Percentiles rank a stretch among this genome's conserved stretches.
phyloP scores from a whole-genome alignment of 2,888 invertebrate genomes.

The Auanema freiburgensis region DNA sequence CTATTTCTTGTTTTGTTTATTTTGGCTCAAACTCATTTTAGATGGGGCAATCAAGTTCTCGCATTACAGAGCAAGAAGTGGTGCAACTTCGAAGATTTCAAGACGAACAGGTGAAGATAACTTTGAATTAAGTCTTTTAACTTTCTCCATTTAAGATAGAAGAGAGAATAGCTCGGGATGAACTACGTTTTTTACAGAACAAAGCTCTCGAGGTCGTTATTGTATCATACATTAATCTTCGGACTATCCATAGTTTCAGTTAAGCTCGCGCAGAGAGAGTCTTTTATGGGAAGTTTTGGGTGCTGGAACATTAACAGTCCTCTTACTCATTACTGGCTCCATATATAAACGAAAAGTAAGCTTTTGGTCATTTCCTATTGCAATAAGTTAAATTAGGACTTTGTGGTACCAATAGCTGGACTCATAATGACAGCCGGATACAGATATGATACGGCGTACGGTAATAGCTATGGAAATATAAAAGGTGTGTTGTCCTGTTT shows the following conservation, averaged over 20 bases:
- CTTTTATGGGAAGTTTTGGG: conserved; percentile 46
- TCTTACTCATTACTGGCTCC: conserved; percentile 34
- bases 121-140: neutral
- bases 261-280: conserved; percentile 29
- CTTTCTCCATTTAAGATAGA: conserved; percentile 37
- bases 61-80: too few relatives aligned
- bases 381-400: conserved; percentile 26
- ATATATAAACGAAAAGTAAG: conserved; percentile 38
- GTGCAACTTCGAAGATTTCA: conserved; percentile 23
- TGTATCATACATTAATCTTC: neutral
- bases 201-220: conserved; percentile 34
- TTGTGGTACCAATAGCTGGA: conserved; percentile 50
- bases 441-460: conserved; percentile 44
- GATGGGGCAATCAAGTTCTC: conserved; percentile 25
- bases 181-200: conserved; percentile 31
- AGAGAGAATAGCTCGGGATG: conserved; percentile 29
- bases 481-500: conserved; percentile 20
- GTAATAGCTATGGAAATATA: conserved; percentile 28
- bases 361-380: neutral
- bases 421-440: conserved; percentile 48
- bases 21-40: conserved; percentile 5
- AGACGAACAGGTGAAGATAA: conserved; percentile 15
- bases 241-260: conserved; percentile 25
- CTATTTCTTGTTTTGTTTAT: neutral
- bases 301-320: conserved; percentile 34